A percentile compares a stretch with the other conserved stretches of the same genome.
phyloP scores from a whole-genome alignment of 2,888 invertebrate genomes.

The Limenitis camilla region DNA sequence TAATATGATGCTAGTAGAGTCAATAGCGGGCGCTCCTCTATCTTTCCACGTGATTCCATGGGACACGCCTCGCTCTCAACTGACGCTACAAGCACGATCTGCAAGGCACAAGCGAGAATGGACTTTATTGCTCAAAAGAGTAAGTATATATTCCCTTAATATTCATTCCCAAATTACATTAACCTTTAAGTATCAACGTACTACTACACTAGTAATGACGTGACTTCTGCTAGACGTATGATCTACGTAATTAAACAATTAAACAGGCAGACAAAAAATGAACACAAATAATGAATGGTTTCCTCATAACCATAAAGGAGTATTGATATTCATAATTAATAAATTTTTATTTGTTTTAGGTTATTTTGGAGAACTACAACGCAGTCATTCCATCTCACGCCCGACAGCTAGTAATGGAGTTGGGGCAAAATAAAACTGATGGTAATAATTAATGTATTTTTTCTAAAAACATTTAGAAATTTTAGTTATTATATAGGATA shows the following conservation, averaged over 20 bases:
- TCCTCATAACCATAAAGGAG: no score
- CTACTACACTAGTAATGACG: no score
- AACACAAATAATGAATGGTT: no score
- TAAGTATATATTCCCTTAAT: constrained; percentile 34
- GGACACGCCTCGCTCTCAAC: constrained; percentile 93
- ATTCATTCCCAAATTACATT: no score
- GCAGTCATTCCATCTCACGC: constrained; percentile 96
- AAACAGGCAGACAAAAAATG: no score
- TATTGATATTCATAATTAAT: not conserved
- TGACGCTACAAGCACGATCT: constrained; percentile 89
- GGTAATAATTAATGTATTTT: constrained; percentile 49
- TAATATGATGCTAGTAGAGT: constrained; percentile 97
- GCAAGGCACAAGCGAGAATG: constrained; percentile 88
- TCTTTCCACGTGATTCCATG: constrained; percentile 98
- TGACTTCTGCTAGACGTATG: no score
- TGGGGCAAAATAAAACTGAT: constrained; percentile 84
- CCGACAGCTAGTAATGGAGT: constrained; percentile 90
- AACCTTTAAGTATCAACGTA: no score
- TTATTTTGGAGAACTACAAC: constrained; percentile 94
- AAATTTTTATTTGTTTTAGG: constrained; percentile 61
- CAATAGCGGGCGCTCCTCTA: constrained; percentile 93
- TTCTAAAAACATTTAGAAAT: not conserved
- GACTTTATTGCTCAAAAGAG: constrained; percentile 74
- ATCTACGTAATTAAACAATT: no score
- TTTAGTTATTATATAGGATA: no score